Conservation (phyloP, 2,113 vertebrate genomes). For the Podiceps cristatus region DNA sequence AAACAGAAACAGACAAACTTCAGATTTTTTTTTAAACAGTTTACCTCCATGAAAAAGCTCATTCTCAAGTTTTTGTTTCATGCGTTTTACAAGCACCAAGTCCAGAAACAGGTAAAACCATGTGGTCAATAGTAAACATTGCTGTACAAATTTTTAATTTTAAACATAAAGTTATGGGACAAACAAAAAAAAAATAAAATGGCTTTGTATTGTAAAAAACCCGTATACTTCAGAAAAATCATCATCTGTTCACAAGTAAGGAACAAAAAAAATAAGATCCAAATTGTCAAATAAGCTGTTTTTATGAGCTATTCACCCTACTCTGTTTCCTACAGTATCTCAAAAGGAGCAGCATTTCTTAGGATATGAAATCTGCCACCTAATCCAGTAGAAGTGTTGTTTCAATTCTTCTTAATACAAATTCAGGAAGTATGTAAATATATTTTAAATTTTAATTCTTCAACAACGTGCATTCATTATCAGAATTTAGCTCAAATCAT, state of each 20-base stretch:
- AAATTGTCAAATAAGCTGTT: neutral
- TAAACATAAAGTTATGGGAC: neutral
- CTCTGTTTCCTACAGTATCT: neutral
- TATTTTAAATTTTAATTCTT: conserved; percentile 60
- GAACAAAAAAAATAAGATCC: neutral
- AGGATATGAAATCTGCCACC: neutral
- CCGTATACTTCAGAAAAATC: neutral
- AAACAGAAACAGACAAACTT: neutral
- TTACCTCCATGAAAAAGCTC: neutral
- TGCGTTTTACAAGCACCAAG: neutral
- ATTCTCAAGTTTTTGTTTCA: neutral
- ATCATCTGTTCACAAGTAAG: neutral
- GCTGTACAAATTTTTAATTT: neutral
- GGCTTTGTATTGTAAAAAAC: neutral
- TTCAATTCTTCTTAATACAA: conserved; percentile 45
- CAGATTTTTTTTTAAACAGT: neutral
- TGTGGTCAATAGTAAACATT: neutral
- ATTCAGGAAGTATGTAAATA: conserved; percentile 50
- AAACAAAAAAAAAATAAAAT: neutral
- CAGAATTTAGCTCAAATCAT: conserved; percentile 32
- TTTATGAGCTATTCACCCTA: neutral
- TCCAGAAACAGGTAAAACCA: neutral
- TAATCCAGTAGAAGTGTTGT: conserved; percentile 1
- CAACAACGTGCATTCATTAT: conserved; percentile 50
- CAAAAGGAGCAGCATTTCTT: neutral